phyloP scores from a whole-genome alignment of 2,113 vertebrate species.

The Corythaeola cristata region DNA sequence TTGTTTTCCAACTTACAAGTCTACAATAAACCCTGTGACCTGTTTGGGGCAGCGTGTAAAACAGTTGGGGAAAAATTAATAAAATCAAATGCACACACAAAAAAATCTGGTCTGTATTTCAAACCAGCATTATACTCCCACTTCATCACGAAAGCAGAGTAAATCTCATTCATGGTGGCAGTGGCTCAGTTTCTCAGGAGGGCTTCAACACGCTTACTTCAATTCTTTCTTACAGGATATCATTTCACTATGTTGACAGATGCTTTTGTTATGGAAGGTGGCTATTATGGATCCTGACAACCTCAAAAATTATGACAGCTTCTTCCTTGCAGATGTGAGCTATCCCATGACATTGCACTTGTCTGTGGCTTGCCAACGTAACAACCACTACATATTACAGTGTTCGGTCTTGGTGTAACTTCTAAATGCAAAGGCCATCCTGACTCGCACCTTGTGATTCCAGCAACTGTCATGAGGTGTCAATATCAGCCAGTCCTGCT shows the following conservation, averaged over 20 bases:
- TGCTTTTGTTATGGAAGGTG: not conserved
- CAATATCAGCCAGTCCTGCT: not conserved
- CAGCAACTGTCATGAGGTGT: not conserved
- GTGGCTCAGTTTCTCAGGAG: not conserved
- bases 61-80: not conserved
- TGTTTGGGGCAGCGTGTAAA: not conserved
- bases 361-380: not conserved
- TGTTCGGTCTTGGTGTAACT: not conserved
- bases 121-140: not conserved
- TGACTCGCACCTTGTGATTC: not conserved
- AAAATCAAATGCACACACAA: not conserved
- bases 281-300: not conserved
- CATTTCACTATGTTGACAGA: not conserved
- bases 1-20: not conserved
- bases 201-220: not conserved
- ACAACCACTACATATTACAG: not conserved
- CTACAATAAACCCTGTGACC: not conserved
- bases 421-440: not conserved
- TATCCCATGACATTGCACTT: not conserved
- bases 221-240: not conserved
- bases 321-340: not conserved
- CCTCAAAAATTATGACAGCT: not conserved
- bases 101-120: not conserved
- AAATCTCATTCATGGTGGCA: not conserved
- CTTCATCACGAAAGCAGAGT: not conserved